Percentiles rank a stretch among this genome's conserved stretches.
Conservation (phyloP, 2,797 vertebrate species). For the Spinus pinus region DNA sequence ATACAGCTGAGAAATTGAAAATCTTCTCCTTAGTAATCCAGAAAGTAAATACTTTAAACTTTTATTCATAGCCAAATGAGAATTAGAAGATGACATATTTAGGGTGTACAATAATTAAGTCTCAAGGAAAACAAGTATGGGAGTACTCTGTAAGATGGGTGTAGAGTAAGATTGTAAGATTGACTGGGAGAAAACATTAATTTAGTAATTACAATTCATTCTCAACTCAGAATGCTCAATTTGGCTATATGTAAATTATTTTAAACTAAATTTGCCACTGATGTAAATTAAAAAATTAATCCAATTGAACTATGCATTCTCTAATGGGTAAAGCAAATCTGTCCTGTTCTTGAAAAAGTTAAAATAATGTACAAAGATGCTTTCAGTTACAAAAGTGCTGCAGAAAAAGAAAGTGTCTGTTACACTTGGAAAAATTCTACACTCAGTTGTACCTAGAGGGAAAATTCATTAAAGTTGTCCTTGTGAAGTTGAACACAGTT, state of each 20-base stretch:
- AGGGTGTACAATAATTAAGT: not conserved
- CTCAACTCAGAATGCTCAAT: not conserved
- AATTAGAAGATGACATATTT: not conserved
- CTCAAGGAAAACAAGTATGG: not conserved
- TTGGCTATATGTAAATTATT: not conserved
- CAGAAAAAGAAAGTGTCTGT: not conserved
- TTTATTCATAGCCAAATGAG: not conserved
- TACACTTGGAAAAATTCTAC: not conserved
- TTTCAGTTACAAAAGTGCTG: not conserved
- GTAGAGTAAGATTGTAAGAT: not conserved
- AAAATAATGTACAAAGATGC: not conserved
- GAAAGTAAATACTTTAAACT: not conserved
- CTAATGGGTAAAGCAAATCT: not conserved
- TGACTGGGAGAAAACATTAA: not conserved
- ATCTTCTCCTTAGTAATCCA: not conserved
- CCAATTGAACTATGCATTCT: not conserved
- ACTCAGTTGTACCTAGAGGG: not conserved
- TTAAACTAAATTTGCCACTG: not conserved
- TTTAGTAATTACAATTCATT: not conserved
- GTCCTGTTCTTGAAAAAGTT: not conserved
- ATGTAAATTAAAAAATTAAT: not conserved
- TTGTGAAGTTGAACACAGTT: not conserved
- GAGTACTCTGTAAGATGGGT: not conserved
- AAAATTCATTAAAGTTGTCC: conserved; percentile 7
- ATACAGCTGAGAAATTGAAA: not conserved